Percentiles rank a stretch among this genome's conserved stretches.
phyloP scores from a whole-genome alignment of 2,113 vertebrate species.

The Origma solitaria region DNA sequence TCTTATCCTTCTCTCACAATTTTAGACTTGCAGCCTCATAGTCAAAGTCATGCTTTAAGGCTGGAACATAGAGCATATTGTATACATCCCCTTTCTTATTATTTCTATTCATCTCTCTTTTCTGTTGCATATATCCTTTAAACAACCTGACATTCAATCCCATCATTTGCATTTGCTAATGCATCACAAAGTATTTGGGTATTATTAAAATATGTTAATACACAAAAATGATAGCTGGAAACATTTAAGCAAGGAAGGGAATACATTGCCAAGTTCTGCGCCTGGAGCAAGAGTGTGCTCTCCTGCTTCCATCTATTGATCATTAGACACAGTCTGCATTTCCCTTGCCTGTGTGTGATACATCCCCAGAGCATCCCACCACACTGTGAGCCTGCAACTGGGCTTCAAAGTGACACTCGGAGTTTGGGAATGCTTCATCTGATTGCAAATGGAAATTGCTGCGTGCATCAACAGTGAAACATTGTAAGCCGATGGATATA shows the following conservation, averaged over 20 bases:
- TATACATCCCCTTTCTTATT: neutral
- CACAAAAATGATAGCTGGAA: neutral
- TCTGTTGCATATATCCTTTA: neutral
- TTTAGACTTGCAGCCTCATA: neutral
- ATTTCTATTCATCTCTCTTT: neutral
- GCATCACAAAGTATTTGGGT: neutral
- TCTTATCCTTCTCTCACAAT: neutral
- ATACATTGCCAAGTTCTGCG: neutral
- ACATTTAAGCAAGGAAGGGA: neutral
- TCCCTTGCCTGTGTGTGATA: neutral
- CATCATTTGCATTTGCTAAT: neutral
- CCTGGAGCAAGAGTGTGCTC: neutral
- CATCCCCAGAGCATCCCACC: neutral
- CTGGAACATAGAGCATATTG: neutral
- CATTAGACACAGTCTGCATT: neutral
- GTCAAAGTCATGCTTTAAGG: neutral
- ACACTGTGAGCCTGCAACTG: neutral
- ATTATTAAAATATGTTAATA: neutral
- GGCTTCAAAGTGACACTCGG: neutral
- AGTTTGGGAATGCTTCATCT: neutral
- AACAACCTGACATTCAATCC: neutral
- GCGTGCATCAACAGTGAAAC: neutral
- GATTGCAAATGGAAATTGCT: neutral
- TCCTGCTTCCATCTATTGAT: neutral
- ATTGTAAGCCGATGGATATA: rapidly evolving